Evolutionary conservation across 2,888 invertebrate genomes (phyloP).

Genomic region (Merodon equestris): DNA sequence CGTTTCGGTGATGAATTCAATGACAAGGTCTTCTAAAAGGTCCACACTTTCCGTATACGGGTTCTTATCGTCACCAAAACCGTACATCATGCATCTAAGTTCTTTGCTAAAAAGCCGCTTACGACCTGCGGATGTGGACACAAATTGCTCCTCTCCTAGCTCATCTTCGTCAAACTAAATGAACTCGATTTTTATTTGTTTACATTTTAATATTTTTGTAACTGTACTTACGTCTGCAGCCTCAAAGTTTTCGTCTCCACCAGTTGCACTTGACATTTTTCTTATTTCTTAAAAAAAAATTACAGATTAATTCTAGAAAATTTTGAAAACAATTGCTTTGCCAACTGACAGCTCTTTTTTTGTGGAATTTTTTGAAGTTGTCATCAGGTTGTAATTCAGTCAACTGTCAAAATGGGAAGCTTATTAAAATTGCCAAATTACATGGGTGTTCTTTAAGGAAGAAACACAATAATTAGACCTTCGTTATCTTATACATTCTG

Average conservation of each 20-base stretch:
- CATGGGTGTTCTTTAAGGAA: too few relatives aligned
- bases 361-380: too few relatives aligned
- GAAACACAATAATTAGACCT: too few relatives aligned
- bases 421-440: too few relatives aligned
- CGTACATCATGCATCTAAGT: slow-evolving; percentile 99
- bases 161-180: slow-evolving; percentile 81
- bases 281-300: too few relatives aligned
- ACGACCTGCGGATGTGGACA: slow-evolving; percentile 85
- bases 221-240: slow-evolving; percentile 72
- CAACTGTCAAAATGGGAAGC: too few relatives aligned
- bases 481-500: too few relatives aligned
- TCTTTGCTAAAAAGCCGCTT: slow-evolving; percentile 95
- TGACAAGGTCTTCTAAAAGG: slow-evolving; percentile 96
- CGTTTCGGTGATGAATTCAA: slow-evolving; percentile 98
- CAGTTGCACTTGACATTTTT: slow-evolving; percentile 32
- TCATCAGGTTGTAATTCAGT: too few relatives aligned
- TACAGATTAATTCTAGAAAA: too few relatives aligned
- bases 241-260: slow-evolving; percentile 74
- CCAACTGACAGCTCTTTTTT: too few relatives aligned
- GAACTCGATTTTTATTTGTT: neutral
- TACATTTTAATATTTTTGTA: neutral
- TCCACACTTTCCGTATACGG: slow-evolving; percentile 99
- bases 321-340: too few relatives aligned
- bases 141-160: slow-evolving; percentile 84
- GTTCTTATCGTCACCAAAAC: slow-evolving; percentile 99